Evolutionary conservation across 2,797 vertebrate genomes (phyloP).

Genomic region (Microchirus variegatus): DNA sequence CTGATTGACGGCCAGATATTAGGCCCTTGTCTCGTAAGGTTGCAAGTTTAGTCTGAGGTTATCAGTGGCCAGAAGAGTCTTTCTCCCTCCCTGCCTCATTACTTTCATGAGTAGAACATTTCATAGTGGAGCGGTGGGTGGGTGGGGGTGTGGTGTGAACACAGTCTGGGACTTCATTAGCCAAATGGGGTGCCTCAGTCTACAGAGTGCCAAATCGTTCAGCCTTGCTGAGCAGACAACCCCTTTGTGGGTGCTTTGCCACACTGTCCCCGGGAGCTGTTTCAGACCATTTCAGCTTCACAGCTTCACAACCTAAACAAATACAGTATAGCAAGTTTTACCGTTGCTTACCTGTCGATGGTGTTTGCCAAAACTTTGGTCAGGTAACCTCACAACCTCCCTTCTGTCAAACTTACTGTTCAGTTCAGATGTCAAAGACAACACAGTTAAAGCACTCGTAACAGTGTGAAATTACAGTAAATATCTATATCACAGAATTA

Average conservation of each 20-base stretch:
- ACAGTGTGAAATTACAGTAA: too few species aligned
- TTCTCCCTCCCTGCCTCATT: slow-evolving; percentile 83
- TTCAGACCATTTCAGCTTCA: slow-evolving; percentile 41
- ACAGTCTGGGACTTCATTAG: slow-evolving; percentile 85
- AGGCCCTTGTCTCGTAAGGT: slow-evolving; percentile 85
- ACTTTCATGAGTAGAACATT: slow-evolving; percentile 87
- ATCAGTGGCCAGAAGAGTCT: slow-evolving; percentile 83
- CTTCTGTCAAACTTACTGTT: slow-evolving; percentile 5
- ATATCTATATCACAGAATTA: too few species aligned
- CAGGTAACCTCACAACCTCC: background rate
- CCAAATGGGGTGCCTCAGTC: slow-evolving; percentile 81
- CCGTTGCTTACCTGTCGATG: slow-evolving; percentile 3
- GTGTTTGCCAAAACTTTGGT: slow-evolving; percentile 16
- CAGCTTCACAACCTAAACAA: slow-evolving; percentile 42
- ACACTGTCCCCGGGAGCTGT: slow-evolving; percentile 54
- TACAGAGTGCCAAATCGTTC: slow-evolving; percentile 74
- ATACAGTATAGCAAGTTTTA: slow-evolving; percentile 20
- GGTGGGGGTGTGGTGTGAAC: slow-evolving; percentile 83
- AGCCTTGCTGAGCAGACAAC: slow-evolving; percentile 73
- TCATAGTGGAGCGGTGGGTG: slow-evolving; percentile 78
- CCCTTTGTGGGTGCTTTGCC: slow-evolving; percentile 71
- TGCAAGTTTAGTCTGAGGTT: slow-evolving; percentile 87
- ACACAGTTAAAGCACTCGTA: too few species aligned
- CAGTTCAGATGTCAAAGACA: too few species aligned
- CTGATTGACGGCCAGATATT: slow-evolving; percentile 88